Percentiles rank a stretch among this genome's conserved stretches.
Evolutionary conservation across 2,888 invertebrate genomes (phyloP).

Genomic region (Cryptocheilus praepositus): DNA sequence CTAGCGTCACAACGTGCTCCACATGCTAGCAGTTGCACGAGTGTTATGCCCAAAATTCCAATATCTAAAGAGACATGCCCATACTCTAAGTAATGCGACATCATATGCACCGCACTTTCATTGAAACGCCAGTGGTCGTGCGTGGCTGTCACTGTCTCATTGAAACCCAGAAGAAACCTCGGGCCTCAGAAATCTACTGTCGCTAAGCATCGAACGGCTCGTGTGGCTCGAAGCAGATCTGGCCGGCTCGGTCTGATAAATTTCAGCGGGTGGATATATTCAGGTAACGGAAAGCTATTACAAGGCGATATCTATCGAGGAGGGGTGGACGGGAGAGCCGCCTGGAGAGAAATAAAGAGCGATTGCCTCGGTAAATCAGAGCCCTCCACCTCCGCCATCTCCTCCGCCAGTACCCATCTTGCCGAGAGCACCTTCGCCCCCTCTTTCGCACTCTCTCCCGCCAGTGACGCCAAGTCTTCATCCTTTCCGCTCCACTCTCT

Average conservation of each 20-base stretch:
- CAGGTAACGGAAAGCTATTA: slow-evolving; percentile 75
- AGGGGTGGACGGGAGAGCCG: slow-evolving; percentile 71
- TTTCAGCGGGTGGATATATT: slow-evolving; percentile 64
- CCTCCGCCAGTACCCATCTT: slow-evolving; percentile 24
- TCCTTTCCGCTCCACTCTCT: slow-evolving; percentile 27
- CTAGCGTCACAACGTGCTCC: neutral
- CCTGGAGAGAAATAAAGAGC: slow-evolving; percentile 75
- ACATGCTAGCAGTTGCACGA: neutral
- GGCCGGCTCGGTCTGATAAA: slow-evolving; percentile 56
- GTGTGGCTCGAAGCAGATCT: neutral
- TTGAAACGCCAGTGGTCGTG: neutral
- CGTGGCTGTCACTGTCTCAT: neutral
- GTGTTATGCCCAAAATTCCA: too few relatives aligned
- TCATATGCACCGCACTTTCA: neutral
- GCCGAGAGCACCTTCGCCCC: slow-evolving; percentile 45
- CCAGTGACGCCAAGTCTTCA: slow-evolving; percentile 16
- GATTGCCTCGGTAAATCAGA: slow-evolving; percentile 75
- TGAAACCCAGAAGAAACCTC: neutral
- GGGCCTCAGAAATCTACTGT: neutral
- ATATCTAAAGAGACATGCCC: too few relatives aligned
- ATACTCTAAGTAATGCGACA: too few relatives aligned
- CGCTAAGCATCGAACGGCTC: slow-evolving; percentile 1
- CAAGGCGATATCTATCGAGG: slow-evolving; percentile 74
- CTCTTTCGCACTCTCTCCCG: slow-evolving; percentile 34
- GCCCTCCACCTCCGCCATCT: slow-evolving; percentile 49